Evolutionary conservation across 2,113 vertebrate genomes (phyloP).

Genomic region (Rousettus leschenaultii): DNA sequence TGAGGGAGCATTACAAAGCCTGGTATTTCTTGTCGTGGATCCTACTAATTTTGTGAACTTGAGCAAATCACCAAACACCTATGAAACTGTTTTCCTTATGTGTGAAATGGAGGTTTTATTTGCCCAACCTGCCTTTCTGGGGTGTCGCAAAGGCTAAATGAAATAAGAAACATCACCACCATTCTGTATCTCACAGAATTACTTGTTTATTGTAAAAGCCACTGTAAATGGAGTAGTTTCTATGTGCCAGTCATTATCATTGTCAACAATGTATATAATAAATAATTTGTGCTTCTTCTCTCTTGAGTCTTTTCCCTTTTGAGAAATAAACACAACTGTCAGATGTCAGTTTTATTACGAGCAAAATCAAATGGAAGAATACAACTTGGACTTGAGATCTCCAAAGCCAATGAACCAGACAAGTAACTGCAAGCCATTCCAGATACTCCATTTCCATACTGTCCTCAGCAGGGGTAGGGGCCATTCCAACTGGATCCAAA

Average conservation of each 20-base stretch:
- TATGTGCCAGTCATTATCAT: neutral
- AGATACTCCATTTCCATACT: neutral
- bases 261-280: neutral
- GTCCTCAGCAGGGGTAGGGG: neutral
- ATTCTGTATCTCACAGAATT: neutral
- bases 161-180: neutral
- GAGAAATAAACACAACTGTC: neutral
- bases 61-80: neutral
- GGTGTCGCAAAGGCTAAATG: neutral
- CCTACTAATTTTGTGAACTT: neutral
- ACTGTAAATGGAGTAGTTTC: neutral
- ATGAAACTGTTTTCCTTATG: neutral
- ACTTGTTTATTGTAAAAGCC: neutral
- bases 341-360: neutral
- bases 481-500: neutral
- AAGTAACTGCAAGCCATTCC: neutral
- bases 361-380: neutral
- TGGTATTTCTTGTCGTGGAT: neutral
- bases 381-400: neutral
- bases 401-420: neutral
- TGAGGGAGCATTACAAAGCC: neutral
- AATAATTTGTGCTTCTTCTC: neutral
- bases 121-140: neutral
- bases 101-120: neutral
- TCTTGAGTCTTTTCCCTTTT: neutral